Conservation (phyloP, 2,113 vertebrate genomes). For the Naja naja region DNA sequence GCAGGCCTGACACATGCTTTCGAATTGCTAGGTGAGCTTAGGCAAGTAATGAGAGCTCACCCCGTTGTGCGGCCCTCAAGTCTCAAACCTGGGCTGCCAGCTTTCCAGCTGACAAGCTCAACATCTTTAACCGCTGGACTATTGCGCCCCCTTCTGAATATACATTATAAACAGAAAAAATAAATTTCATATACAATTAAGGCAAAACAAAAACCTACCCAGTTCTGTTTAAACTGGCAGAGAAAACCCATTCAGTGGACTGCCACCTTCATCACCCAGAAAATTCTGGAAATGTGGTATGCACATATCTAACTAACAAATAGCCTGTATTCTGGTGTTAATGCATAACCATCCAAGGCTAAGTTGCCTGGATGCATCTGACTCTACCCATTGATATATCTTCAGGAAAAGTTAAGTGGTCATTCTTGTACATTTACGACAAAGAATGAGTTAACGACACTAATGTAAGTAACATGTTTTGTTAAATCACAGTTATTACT, state of each 20-base stretch:
- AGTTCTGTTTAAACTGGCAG: not conserved
- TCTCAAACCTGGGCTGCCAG: too few species aligned
- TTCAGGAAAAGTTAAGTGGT: not conserved
- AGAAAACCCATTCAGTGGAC: not conserved
- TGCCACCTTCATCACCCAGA: not conserved
- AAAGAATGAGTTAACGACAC: not conserved
- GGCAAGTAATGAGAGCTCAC: too few species aligned
- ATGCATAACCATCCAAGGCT: not conserved
- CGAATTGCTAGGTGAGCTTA: too few species aligned
- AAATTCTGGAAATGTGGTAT: too few species aligned
- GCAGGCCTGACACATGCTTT: too few species aligned
- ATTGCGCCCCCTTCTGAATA: too few species aligned
- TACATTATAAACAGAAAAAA: not conserved
- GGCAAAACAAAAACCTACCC: too few species aligned
- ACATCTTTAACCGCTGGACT: too few species aligned
- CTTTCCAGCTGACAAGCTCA: too few species aligned
- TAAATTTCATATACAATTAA: not conserved
- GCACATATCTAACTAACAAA: not conserved
- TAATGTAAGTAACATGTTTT: conserved; percentile 11
- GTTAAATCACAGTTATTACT: not conserved
- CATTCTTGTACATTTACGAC: not conserved
- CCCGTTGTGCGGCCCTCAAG: too few species aligned
- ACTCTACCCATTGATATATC: not conserved
- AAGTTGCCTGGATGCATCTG: too few species aligned
- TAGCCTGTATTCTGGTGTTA: not conserved